phyloP scores from a whole-genome alignment of 2,113 vertebrate genomes.

The Aegithalos caudatus region DNA sequence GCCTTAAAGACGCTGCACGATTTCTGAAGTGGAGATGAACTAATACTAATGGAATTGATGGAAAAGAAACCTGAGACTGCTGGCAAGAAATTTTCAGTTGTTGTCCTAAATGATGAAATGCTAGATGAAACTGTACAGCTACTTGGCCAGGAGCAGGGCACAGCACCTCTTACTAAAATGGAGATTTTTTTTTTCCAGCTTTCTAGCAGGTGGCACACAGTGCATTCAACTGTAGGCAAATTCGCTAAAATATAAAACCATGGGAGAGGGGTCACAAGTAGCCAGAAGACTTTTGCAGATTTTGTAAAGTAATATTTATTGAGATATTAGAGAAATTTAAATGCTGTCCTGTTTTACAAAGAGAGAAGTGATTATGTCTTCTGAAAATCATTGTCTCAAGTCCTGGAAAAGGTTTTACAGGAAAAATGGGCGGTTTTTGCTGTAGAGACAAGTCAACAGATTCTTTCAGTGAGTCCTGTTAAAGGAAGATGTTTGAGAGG shows the following conservation, averaged over 20 bases:
- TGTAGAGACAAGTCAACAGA: neutral
- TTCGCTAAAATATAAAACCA: neutral
- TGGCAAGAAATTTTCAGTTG: neutral
- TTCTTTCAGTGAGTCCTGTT: neutral
- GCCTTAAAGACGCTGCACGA: neutral
- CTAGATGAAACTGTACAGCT: neutral
- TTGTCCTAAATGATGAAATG: neutral
- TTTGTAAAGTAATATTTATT: neutral
- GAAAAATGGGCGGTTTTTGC: neutral
- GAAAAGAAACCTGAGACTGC: neutral
- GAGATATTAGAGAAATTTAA: neutral
- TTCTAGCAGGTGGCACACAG: neutral
- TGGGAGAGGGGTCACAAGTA: neutral
- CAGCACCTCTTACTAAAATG: neutral
- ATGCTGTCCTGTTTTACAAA: neutral
- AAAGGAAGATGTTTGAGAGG: neutral
- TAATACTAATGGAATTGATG: neutral
- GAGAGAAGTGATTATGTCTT: neutral
- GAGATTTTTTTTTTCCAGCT: slow-evolving; percentile 18
- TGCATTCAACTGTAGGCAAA: neutral
- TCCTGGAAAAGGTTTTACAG: neutral
- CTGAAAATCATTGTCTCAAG: neutral
- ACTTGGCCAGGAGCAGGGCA: neutral
- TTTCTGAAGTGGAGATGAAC: neutral
- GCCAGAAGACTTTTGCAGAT: neutral